Base-by-base conservation (phyloP, 1,140 invertebrate species). In the Potamilus streckersoni region DNA sequence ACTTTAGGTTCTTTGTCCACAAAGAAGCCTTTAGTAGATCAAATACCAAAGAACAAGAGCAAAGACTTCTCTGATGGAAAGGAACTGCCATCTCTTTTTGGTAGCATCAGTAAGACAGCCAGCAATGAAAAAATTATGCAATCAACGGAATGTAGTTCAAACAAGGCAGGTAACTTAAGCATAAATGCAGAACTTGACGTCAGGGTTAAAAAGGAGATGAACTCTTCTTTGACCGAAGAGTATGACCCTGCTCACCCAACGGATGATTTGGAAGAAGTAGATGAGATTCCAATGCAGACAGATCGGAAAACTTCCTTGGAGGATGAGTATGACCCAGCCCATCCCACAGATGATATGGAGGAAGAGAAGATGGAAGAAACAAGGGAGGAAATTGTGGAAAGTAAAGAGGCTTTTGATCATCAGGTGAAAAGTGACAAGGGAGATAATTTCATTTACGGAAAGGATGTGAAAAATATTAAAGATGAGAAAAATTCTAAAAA, bases 161-260 rank as follows among this genome's bases (percentile, higher is more conserved):
- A 8, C 38, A 49, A 49, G 38, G 38, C 38, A 49, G 38, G 38
- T 49, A 49, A 49, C 11, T 6, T 49, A 6, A 49, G 38, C 2
- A 49, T 49, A 49, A 8, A 6, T 49, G 38, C 6, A 11, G 38
- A 49, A 49, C 6, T 8, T 49, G 38, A 49, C 1, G 11, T 49
- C 11, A 49, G 11, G 38, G 38, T 6, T 49, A 49, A 11, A 6
- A 49, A 49, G 38, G 38, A 8, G 11, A 11, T 49, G 38, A 8
- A 49, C 38, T 49, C 38, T 49, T 8, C 4, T 49, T 49, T 49
- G 38, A 55, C 58, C 17, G 67, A 70, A 11, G 79, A 77, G 15
- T 80, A 80, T 72, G 82, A 84, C 64, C 78, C 82, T 17, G 80
- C 80, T 71, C 73, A 78, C 23, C 80, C 82, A n/a, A 84, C 82